phyloP scores from a whole-genome alignment of 2,888 invertebrate species.

The Ormia ochracea region DNA sequence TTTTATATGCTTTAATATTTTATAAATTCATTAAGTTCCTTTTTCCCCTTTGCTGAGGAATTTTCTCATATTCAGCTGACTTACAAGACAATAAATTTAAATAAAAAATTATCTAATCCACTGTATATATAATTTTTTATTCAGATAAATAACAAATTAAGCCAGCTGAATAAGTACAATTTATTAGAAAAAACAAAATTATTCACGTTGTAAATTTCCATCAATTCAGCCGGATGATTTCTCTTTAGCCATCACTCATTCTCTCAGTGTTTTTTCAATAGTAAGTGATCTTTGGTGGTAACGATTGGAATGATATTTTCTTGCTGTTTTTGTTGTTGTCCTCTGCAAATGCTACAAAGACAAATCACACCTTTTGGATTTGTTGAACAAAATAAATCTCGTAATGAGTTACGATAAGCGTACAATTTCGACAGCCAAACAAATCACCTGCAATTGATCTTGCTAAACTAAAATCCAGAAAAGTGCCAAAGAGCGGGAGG shows the following conservation, averaged over 20 bases:
- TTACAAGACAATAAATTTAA: too few species aligned
- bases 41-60: too few species aligned
- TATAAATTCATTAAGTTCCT: too few species aligned
- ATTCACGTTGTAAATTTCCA: neutral
- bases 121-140: too few species aligned
- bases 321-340: constrained; percentile 51
- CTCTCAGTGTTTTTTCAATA: constrained; percentile 36
- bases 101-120: too few species aligned
- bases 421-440: constrained; percentile 77
- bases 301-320: constrained; percentile 59
- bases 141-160: neutral
- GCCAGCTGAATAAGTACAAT: neutral
- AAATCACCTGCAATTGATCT: constrained; percentile 77
- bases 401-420: constrained; percentile 77
- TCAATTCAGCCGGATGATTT: constrained; percentile 12
- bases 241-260: neutral
- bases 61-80: too few species aligned
- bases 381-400: constrained; percentile 77
- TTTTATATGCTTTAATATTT: too few species aligned
- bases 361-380: constrained; percentile 77
- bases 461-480: constrained; percentile 61
- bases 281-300: constrained; percentile 59
- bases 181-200: neutral
- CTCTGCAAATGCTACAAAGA: constrained; percentile 71
- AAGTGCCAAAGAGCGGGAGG: neutral